These are phyloP conservation scores for Nilaparvata lugens DNA, from an alignment of 1,140 invertebrate genomes.

Conservation along the genomic window DNA sequence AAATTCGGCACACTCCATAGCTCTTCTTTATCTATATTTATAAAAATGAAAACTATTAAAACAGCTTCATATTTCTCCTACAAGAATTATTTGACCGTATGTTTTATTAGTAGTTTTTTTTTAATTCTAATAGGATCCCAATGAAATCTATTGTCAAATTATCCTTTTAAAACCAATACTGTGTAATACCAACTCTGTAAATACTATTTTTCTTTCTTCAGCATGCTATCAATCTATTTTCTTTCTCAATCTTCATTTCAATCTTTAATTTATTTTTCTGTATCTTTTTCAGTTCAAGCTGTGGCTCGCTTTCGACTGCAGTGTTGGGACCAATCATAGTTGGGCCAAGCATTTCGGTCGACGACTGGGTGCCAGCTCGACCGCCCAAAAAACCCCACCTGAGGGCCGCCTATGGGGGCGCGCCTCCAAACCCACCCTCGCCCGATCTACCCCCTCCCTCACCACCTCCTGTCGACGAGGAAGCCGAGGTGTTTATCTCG, in stretches of 20 bases:
- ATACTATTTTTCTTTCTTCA: no score
- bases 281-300: slow-evolving; percentile 36
- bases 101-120: no score
- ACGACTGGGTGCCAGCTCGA: slow-evolving; percentile 61
- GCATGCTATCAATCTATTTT: background rate
- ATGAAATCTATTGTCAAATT: no score
- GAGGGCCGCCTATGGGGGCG: slow-evolving; percentile 34
- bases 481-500: slow-evolving; percentile 23
- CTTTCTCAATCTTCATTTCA: background rate
- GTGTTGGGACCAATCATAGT: slow-evolving; percentile 51
- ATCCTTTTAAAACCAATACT: no score
- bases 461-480: slow-evolving; percentile 25
- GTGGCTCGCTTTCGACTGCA: slow-evolving; percentile 49
- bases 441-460: slow-evolving; percentile 32
- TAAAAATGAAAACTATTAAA: no score
- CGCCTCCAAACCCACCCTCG: slow-evolving; percentile 8
- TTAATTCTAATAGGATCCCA: no score
- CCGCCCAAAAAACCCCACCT: slow-evolving; percentile 65
- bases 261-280: no score
- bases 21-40: no score
- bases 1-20: no score
- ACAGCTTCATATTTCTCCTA: no score
- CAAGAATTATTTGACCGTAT: no score
- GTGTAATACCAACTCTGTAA: no score
- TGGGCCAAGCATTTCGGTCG: slow-evolving; percentile 51